Evolutionary conservation across 2,113 vertebrate genomes (phyloP), one percentile per base, ranked within the genome.

Genomic region (Tympanuchus pallidicinctus): DNA sequence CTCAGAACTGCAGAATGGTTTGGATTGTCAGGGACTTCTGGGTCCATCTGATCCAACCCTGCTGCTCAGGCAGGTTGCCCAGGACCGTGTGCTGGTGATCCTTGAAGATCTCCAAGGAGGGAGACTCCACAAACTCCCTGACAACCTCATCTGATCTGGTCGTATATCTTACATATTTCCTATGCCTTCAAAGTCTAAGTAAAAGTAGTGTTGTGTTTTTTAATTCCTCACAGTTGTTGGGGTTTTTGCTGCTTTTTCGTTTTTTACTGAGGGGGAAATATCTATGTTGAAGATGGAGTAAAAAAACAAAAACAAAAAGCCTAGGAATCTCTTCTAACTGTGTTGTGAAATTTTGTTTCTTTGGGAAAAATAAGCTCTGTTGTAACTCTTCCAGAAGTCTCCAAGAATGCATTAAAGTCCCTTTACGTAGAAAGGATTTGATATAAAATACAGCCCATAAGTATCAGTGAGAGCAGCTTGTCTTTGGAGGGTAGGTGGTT

Each of bases 361-460:
- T 82, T 80, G 74, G 57, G 83, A 91, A 69, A 83, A 88, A 61
- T 81, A 66, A 76, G 71, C 88, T 91, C 77, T 89, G 72, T 91
- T 88, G 61, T 27, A 94, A 79, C 70, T 94, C 93, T 93, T 82
- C 73, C 52, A 74, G 79, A 84, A 22, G 82, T 90, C 95, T 95
- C 90, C 34, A 83, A 77, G 93, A 89, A 36, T 93, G 57, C 88
- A 92, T 96, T 94, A 88, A 96, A 90, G 79, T 91, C 88, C 73
- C 47, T 60, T 93, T 92, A 21, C 73, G 64, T 69, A 90, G 85
- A 86, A 93, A 40, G 48, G 89, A 28, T 94, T 92, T 93, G 79
- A 88, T 91, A 88, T 89, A 92, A 96, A 96, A 95, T 95, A 82
- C 48, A 74, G 93, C 85, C 82, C 59, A 82, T 86, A 65, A 92